Conservation (phyloP, 2,113 vertebrate genomes). For the Heterochromis multidens region DNA sequence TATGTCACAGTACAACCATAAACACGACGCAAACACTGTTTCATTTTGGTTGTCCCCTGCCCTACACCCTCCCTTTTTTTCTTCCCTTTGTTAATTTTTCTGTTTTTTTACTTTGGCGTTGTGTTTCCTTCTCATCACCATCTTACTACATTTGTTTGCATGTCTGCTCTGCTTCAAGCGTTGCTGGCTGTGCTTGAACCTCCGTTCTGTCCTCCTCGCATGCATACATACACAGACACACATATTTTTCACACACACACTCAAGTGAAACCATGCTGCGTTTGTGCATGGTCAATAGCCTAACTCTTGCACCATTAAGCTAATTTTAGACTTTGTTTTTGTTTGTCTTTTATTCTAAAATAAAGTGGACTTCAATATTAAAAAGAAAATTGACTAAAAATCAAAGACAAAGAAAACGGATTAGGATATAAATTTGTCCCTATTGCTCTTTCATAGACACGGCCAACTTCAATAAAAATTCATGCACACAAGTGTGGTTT, state of each 20-base stretch:
- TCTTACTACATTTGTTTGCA: constrained; percentile 72
- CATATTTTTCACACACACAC: not conserved
- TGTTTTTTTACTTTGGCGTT: constrained; percentile 2
- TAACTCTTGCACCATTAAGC: not conserved
- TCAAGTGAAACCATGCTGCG: not conserved
- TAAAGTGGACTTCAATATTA: not conserved
- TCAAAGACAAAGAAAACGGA: not conserved
- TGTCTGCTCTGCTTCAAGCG: constrained; percentile 68
- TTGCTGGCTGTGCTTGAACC: constrained; percentile 63
- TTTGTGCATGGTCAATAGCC: not conserved
- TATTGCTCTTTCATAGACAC: not conserved
- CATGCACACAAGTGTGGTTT: not conserved
- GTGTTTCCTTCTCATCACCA: constrained; percentile 37
- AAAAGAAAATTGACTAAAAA: not conserved
- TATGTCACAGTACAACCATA: constrained; percentile 51
- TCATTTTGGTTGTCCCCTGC: constrained; percentile 49
- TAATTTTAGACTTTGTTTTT: not conserved
- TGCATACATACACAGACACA: not conserved
- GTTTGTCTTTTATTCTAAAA: not conserved
- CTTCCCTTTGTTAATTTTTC: not conserved
- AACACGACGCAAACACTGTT: constrained; percentile 38
- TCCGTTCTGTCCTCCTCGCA: constrained; percentile 29
- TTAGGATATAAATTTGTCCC: not conserved
- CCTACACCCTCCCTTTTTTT: constrained; percentile 1
- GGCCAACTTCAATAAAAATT: not conserved